These are phyloP conservation scores for Synanthedon andrenaeformis DNA, from an alignment of 2,888 invertebrate species.

Conservation along the genomic window DNA sequence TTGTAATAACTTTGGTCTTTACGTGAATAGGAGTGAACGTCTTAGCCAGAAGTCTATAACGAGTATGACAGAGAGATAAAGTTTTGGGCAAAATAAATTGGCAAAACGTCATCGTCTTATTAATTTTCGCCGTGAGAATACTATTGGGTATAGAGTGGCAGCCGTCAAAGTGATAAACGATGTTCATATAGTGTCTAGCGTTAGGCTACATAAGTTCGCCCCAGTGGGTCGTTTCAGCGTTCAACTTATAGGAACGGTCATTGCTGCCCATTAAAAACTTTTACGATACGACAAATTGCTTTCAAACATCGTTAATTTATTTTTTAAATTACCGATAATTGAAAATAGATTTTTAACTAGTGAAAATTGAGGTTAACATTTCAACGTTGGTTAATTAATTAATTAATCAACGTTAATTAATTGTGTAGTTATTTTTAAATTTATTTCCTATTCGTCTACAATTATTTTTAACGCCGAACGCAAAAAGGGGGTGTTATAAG, in stretches of 20 bases:
- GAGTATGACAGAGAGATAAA: constrained; percentile 2
- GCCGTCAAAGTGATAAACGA: constrained; percentile 48
- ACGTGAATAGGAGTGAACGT: no score
- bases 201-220: constrained; percentile 14
- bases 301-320: constrained; percentile 9
- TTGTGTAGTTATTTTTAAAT: no score
- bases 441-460: no score
- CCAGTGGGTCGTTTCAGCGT: constrained; percentile 8
- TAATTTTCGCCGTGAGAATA: constrained; percentile 34
- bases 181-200: constrained; percentile 17
- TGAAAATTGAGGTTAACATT: no score
- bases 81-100: constrained; percentile 9
- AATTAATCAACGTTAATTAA: no score
- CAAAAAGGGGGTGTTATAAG: no score
- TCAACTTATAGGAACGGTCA: constrained; percentile 11
- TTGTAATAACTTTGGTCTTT: no score
- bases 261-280: constrained; percentile 22
- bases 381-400: no score
- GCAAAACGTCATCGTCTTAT: constrained; percentile 17
- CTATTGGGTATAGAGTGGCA: constrained; percentile 42
- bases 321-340: background rate
- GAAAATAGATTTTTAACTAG: no score
- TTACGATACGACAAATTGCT: constrained; percentile 27
- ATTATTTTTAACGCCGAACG: no score
- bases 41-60: background rate